Evolutionary conservation across 2,113 vertebrate genomes (phyloP).

Genomic region (Monopterus albus): DNA sequence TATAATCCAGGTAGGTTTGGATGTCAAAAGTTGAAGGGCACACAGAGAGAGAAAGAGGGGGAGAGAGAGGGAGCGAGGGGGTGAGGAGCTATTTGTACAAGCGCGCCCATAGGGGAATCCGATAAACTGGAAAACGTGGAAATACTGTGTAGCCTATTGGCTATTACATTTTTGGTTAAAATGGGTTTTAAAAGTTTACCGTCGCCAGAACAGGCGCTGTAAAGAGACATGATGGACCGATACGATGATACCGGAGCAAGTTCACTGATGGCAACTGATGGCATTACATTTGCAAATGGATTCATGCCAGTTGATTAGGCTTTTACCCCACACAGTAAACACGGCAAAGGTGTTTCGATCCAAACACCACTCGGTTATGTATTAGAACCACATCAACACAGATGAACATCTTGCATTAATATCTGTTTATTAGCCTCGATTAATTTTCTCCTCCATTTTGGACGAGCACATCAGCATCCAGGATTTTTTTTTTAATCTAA

Average conservation of each 20-base stretch:
- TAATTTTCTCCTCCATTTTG: constrained; percentile 55
- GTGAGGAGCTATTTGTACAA: constrained; percentile 1
- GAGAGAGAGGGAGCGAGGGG: constrained; percentile 2
- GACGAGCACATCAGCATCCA: constrained; percentile 4
- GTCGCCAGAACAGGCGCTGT: neutral
- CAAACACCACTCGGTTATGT: neutral
- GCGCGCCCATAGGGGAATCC: constrained; percentile 3
- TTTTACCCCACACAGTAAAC: neutral
- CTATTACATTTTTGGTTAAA: neutral
- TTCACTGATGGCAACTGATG: constrained; percentile 4
- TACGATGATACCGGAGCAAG: constrained; percentile 12
- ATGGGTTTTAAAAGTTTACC: neutral
- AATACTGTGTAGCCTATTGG: neutral
- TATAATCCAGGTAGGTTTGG: constrained; percentile 42
- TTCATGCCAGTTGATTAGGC: constrained; percentile 3
- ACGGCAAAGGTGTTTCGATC: neutral
- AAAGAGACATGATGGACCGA: neutral
- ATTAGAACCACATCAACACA: neutral
- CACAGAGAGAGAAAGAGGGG: constrained; percentile 12
- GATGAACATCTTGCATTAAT: constrained; percentile 5
- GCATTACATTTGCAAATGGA: constrained; percentile 10
- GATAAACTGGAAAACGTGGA: constrained; percentile 11
- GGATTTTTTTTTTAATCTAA: neutral
- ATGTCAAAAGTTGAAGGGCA: constrained; percentile 79
- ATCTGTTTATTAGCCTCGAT: constrained; percentile 45